Conservation (phyloP, 1,140 invertebrate genomes). For the Melitaea cinxia region DNA sequence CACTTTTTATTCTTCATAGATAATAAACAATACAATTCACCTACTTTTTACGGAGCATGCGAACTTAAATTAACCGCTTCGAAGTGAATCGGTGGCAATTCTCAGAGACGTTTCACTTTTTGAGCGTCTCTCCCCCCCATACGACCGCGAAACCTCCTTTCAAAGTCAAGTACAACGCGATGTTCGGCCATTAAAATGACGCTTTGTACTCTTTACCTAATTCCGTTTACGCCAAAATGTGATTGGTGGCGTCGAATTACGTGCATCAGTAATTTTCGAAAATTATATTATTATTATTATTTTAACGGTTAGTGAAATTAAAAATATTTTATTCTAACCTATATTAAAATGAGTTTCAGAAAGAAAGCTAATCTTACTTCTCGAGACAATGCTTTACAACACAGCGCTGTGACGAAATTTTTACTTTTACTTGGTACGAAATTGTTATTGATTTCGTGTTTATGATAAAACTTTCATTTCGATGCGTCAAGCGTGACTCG, state of each 20-base stretch:
- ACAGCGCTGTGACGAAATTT: not conserved
- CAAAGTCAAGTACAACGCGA: constrained; percentile 62
- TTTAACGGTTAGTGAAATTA: not conserved
- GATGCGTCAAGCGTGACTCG: constrained; percentile 13
- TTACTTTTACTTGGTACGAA: constrained; percentile 4
- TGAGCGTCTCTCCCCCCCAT: constrained; percentile 30
- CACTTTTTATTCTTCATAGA: constrained; percentile 1
- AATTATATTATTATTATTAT: not conserved
- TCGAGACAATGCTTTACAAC: too few relatives aligned
- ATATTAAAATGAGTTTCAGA: too few relatives aligned
- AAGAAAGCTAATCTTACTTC: too few relatives aligned
- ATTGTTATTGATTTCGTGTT: not conserved
- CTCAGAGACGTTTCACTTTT: constrained; percentile 51
- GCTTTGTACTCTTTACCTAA: constrained; percentile 22
- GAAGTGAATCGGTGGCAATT: constrained; percentile 29
- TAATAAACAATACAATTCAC: constrained; percentile 10
- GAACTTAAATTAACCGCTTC: constrained; percentile 36
- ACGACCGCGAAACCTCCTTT: constrained; percentile 69
- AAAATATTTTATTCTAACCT: too few relatives aligned
- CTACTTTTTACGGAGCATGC: constrained; percentile 18
- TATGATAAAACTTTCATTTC: constrained; percentile 16
- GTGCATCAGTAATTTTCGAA: constrained; percentile 15
- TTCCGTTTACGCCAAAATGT: constrained; percentile 15
- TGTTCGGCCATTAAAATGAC: constrained; percentile 15
- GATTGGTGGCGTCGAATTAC: constrained; percentile 20